Evolutionary conservation across 2,888 invertebrate species (phyloP), one percentile per base, ranked within the genome.

Genomic region (Diloba caeruleocephala): DNA sequence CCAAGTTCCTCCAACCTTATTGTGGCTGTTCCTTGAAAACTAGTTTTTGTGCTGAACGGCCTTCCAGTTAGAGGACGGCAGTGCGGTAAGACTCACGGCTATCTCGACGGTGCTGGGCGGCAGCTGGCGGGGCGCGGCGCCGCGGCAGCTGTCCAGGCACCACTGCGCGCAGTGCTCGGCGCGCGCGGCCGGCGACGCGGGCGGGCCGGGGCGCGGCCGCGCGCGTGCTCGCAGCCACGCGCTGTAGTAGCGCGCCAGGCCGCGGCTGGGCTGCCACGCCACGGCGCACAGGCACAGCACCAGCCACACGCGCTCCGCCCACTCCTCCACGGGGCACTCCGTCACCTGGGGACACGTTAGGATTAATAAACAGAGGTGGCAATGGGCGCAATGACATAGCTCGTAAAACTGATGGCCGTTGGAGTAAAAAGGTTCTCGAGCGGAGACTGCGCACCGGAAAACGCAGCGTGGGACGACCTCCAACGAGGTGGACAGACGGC

Each of bases 81-180:
- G n/a, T n/a, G n/a, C n/a, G n/a, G n/a, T n/a, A n/a, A 6, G 61
- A 95, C 96, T 95, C 86, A 97, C 97, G 43, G 98, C 98, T 42
- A 98, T 97, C 94, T 98, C 98, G 2, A 98, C 97, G 26, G 98
- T 97, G 26, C 98, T 98, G 0, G 98, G 98, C 29, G 98, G 97
- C 85, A 96, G 95, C 67, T 96, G 96, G 29, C 98, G 88, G 1
- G 97, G 96, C 85, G 98, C 96, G 3, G 96, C 97, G 61, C 97
- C 97, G 65, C 98, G 96, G 74, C 98, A 97, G 92, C 98, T 98
- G 81, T 98, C 98, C 44, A 98, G 94, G 82, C 98, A 98, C 97
- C 98, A 98, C 86, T 98, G 97, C 7, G 98, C 98, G 81, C 98
- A 98, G 85, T 98, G 98, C n/a, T 89, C 87, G 34, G 90, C 82